Conservation (phyloP, 2,113 vertebrate species). For the Callipepla squamata region DNA sequence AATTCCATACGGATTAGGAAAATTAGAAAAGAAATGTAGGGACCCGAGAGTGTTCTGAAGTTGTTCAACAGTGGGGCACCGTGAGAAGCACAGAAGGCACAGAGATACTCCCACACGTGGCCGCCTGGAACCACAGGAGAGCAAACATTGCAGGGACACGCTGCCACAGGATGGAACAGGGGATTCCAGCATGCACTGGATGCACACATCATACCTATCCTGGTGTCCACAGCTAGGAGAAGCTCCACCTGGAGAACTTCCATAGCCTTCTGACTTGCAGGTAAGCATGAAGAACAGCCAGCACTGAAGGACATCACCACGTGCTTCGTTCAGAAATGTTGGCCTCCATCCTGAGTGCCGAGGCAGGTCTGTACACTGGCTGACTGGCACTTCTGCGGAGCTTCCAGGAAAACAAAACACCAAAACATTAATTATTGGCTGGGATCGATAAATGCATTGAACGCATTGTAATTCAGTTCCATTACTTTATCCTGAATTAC, state of each 20-base stretch:
- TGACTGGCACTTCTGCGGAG: neutral
- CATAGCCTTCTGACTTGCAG: neutral
- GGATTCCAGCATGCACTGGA: neutral
- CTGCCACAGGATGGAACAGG: fast-evolving
- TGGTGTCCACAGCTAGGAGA: neutral
- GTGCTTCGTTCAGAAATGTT: neutral
- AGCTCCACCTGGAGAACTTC: neutral
- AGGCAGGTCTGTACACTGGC: neutral
- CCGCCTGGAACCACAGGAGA: neutral
- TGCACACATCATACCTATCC: neutral
- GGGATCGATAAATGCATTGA: neutral
- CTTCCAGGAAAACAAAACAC: constrained; percentile 32
- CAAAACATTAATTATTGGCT: neutral
- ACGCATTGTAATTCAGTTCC: neutral
- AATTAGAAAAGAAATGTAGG: neutral
- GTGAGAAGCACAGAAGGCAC: neutral
- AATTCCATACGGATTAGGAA: neutral
- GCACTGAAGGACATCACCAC: fast-evolving
- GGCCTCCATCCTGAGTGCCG: neutral
- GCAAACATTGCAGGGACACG: fast-evolving
- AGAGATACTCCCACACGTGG: neutral
- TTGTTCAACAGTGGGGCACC: neutral
- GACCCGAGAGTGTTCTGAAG: neutral
- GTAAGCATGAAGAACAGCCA: neutral
- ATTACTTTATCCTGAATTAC: neutral